Percentiles rank a stretch among this genome's conserved stretches.
Evolutionary conservation across 2,888 invertebrate genomes (phyloP).

Genomic region (Xiphydria camelus): DNA sequence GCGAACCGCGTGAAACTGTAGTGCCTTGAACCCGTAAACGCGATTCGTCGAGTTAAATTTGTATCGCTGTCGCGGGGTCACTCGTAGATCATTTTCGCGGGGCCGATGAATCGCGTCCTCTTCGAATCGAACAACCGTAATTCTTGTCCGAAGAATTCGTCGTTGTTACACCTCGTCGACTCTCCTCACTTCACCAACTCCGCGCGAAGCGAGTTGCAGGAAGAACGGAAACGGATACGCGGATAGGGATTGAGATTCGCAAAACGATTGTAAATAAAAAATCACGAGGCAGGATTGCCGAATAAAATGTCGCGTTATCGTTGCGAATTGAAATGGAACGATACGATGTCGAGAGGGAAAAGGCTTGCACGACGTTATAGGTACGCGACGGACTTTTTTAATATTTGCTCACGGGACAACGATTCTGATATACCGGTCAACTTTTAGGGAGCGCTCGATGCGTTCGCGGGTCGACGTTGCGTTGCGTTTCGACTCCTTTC

Average conservation of each 20-base stretch:
- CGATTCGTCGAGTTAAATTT: neutral
- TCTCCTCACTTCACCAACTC: slow-evolving; percentile 11
- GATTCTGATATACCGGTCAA: neutral
- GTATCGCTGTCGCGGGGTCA: neutral
- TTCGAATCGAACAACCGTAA: neutral
- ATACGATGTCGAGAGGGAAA: neutral
- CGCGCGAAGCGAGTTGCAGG: slow-evolving; percentile 30
- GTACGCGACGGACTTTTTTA: neutral
- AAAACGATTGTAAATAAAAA: no score
- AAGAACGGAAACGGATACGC: slow-evolving; percentile 21
- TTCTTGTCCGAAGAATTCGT: slow-evolving; percentile 1
- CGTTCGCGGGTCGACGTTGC: neutral
- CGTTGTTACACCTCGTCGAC: slow-evolving; percentile 15
- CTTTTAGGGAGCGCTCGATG: no score
- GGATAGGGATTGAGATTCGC: slow-evolving; percentile 32
- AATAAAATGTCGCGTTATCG: slow-evolving; percentile 33
- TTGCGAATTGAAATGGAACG: neutral
- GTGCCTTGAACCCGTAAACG: neutral
- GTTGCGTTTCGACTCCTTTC: neutral
- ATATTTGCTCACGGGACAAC: neutral
- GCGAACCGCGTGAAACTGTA: neutral
- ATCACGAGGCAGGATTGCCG: no score
- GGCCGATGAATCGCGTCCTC: slow-evolving; percentile 8
- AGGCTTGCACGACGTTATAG: neutral
- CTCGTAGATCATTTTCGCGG: neutral